These are phyloP conservation scores for Xiphorhynchus elegans DNA, from an alignment of 2,113 vertebrate genomes.

Conservation along the genomic window DNA sequence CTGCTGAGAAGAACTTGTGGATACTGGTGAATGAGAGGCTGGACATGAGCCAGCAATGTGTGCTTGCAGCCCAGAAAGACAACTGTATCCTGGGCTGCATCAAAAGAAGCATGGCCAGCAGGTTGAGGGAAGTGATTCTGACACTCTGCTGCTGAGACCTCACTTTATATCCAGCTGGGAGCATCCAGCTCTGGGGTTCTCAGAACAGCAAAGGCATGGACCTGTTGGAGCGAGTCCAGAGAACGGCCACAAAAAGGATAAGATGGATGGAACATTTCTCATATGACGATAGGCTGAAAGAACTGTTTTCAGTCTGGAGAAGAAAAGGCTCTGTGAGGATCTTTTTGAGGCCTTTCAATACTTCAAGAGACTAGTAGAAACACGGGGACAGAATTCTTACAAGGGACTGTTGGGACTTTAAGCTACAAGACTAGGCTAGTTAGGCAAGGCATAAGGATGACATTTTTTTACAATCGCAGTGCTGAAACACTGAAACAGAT, in stretches of 20 bases:
- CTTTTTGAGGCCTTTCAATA: neutral
- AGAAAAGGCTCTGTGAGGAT: neutral
- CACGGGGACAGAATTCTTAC: neutral
- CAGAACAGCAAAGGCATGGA: neutral
- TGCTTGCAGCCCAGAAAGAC: neutral
- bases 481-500: neutral
- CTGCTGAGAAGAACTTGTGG: too few relatives aligned
- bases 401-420: neutral
- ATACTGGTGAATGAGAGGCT: neutral
- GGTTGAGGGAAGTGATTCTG: neutral
- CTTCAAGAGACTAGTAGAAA: neutral
- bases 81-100: neutral
- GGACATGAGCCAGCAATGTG: neutral
- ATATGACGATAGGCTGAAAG: neutral
- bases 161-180: too few relatives aligned
- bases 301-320: neutral
- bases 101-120: neutral
- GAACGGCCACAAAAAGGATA: neutral
- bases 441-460: neutral
- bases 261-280: neutral
- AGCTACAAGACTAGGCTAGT: neutral
- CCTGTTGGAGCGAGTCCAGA: neutral
- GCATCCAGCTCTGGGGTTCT: neutral
- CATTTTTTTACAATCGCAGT: neutral
- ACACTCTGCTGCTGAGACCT: neutral